Percentiles rank a stretch among this genome's conserved stretches.
These are phyloP conservation scores for Callorhinus ursinus DNA, from an alignment of 2,113 vertebrate genomes.

Conservation along the genomic window DNA sequence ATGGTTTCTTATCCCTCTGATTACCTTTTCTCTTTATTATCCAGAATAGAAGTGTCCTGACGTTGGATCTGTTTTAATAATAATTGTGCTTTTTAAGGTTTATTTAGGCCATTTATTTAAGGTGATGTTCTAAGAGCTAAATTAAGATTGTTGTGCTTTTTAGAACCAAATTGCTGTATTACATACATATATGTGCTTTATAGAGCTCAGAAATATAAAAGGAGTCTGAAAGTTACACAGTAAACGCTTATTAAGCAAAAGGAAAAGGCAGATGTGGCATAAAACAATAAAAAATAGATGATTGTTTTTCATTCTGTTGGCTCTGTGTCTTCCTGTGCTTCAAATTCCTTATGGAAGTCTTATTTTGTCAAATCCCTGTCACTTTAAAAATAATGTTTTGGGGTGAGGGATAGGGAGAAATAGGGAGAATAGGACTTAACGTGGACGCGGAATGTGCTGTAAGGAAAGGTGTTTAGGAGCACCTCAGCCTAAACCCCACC, in stretches of 20 bases:
- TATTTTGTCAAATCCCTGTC: conserved; percentile 60
- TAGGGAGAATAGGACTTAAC: background rate
- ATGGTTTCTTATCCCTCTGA: background rate
- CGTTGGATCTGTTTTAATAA: conserved; percentile 18
- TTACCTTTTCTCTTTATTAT: conserved; percentile 14
- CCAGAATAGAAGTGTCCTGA: conserved; percentile 51
- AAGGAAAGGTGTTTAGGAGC: conserved; percentile 1
- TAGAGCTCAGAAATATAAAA: conserved; percentile 44
- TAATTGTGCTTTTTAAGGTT: conserved; percentile 71
- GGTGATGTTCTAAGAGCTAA: conserved; percentile 42
- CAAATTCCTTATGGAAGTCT: background rate
- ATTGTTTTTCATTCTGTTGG: conserved; percentile 37
- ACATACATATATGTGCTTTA: conserved; percentile 52
- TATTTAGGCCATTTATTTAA: conserved; percentile 46
- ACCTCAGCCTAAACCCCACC: background rate
- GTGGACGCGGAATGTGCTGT: background rate
- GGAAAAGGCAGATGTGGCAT: conserved; percentile 42
- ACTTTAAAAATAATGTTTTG: background rate
- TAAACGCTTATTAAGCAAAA: conserved; percentile 52
- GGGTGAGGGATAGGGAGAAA: background rate
- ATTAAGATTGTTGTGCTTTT: conserved; percentile 62
- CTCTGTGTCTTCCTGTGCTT: conserved; percentile 76
- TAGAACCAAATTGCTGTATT: conserved; percentile 57
- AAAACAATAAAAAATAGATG: conserved; percentile 36
- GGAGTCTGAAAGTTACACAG: conserved; percentile 16